Conservation (phyloP, 2,113 vertebrate species). For the Empidonax traillii region DNA sequence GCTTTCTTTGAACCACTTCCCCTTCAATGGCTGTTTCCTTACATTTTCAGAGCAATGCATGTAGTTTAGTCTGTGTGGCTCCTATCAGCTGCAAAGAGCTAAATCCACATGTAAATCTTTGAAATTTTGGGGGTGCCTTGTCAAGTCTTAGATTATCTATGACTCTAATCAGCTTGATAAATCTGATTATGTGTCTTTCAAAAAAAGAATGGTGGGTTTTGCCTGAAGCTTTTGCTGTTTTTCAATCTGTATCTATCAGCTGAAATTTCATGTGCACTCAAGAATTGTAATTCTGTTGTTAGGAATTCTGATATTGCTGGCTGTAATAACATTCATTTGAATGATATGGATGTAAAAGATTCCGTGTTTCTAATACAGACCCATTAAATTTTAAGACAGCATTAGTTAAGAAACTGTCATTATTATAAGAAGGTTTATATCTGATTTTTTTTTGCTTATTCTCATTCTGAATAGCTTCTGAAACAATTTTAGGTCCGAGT, state of each 20-base stretch:
- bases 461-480: background rate
- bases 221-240: constrained; percentile 22
- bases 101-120: background rate
- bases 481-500: background rate
- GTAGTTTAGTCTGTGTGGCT: background rate
- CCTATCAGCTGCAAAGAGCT: background rate
- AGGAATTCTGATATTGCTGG: background rate
- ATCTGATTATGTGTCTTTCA: background rate
- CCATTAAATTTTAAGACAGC: background rate
- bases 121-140: constrained; percentile 1
- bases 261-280: constrained; percentile 16
- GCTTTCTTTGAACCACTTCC: background rate
- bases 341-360: background rate
- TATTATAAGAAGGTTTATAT: background rate
- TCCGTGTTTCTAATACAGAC: background rate
- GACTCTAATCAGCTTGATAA: background rate
- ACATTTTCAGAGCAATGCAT: background rate
- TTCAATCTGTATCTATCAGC: constrained; percentile 11
- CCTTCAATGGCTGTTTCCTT: background rate
- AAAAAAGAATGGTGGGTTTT: constrained; percentile 35
- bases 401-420: background rate
- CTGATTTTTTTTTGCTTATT: background rate
- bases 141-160: constrained; percentile 1
- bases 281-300: background rate
- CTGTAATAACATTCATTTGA: constrained; percentile 4